These are phyloP conservation scores for Copsychus sechellarum DNA, from an alignment of 2,113 vertebrate species.

Conservation along the genomic window DNA sequence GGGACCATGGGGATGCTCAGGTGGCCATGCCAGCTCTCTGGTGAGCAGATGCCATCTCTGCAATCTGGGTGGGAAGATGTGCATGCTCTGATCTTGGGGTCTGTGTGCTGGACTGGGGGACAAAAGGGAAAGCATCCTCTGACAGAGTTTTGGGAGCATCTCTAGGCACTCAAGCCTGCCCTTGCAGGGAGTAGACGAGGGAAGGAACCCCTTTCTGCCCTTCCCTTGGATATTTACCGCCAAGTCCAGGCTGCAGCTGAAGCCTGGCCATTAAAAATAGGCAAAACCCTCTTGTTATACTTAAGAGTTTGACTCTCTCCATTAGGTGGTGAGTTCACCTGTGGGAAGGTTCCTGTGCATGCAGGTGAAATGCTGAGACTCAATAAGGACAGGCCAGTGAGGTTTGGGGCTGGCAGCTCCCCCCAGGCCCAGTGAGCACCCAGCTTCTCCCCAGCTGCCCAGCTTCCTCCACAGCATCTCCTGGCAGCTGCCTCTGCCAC, in stretches of 20 bases:
- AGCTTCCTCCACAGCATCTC: not conserved
- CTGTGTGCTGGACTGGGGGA: fast-evolving
- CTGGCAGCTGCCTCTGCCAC: not conserved
- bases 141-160: not conserved
- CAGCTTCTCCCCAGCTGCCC: not conserved
- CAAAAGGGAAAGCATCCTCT: not conserved
- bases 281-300: not conserved
- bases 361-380: not conserved
- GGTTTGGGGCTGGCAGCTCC: not conserved
- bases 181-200: not conserved
- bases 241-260: not conserved
- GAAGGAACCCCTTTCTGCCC: not conserved
- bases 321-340: fast-evolving
- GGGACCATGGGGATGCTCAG: fast-evolving
- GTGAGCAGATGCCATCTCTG: not conserved
- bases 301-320: not conserved
- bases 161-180: not conserved
- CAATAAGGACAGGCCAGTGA: not conserved
- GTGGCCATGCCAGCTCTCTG: fast-evolving
- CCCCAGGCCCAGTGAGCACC: fast-evolving
- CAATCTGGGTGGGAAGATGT: not conserved
- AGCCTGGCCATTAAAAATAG: not conserved
- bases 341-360: not conserved
- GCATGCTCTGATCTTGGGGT: fast-evolving
- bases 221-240: not conserved